Evolutionary conservation across 2,797 vertebrate genomes (phyloP).

Genomic region (Myotis daubentonii): DNA sequence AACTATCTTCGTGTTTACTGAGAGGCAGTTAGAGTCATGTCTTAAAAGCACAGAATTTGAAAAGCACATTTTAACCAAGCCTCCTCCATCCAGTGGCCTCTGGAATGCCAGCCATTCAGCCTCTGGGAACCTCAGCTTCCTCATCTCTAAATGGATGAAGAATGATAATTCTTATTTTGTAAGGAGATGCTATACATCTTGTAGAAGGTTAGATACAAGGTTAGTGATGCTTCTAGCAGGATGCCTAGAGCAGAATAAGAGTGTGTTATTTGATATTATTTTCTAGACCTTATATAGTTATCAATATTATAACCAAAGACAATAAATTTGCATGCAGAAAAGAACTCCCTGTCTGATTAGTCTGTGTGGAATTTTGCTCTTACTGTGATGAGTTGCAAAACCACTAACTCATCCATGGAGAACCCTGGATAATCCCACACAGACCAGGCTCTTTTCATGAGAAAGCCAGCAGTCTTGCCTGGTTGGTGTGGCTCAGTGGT

Average conservation of each 20-base stretch:
- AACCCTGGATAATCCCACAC: conserved; percentile 46
- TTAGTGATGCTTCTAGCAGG: not conserved
- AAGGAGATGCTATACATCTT: not conserved
- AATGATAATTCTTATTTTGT: not conserved
- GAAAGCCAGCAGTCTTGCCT: not conserved
- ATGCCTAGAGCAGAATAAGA: not conserved
- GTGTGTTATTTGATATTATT: not conserved
- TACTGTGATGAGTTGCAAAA: not conserved
- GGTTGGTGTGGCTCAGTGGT: no score
- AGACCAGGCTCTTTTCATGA: conserved; percentile 54
- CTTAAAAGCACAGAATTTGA: conserved; percentile 5
- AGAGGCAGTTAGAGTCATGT: not conserved
- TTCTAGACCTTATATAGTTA: not conserved
- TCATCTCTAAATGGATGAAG: not conserved
- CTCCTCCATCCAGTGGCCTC: not conserved
- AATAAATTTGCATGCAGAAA: not conserved
- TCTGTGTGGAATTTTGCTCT: not conserved
- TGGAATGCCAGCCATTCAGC: not conserved
- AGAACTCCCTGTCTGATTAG: not conserved
- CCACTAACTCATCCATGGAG: not conserved
- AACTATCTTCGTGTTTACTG: conserved; percentile 65
- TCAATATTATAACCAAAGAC: not conserved
- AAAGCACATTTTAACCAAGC: not conserved
- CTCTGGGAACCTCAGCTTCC: not conserved
- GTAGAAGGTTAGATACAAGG: not conserved